A percentile compares a stretch with the other conserved stretches of the same genome.
Conservation (phyloP, 2,888 invertebrate genomes). For the Cephus pygmeus region DNA sequence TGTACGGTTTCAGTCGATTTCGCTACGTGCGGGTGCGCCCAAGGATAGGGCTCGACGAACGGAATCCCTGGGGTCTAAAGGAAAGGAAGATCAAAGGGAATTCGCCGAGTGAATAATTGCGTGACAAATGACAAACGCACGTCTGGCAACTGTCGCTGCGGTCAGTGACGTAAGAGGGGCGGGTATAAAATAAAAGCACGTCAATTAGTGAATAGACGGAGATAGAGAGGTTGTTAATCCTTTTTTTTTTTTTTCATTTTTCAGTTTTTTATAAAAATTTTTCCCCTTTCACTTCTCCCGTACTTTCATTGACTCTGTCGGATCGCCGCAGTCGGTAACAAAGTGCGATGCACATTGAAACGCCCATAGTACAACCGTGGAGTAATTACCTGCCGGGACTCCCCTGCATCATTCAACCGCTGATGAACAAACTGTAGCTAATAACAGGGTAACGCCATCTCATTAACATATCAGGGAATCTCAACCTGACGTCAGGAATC, state of each 20-base stretch:
- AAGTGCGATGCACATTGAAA: background rate
- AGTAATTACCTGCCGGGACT: constrained; percentile 19
- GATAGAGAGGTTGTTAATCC: no score
- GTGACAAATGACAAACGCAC: background rate
- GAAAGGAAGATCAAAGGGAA: background rate
- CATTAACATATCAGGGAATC: constrained; percentile 18
- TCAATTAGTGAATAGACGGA: background rate
- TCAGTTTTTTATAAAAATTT: no score
- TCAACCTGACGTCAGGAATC: constrained; percentile 7
- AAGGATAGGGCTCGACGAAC: background rate
- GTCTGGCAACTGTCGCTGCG: background rate
- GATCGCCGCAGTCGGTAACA: background rate
- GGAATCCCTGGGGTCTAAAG: background rate
- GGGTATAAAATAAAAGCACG: background rate
- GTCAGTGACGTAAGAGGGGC: background rate
- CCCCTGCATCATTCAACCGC: constrained; percentile 19
- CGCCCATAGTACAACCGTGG: background rate
- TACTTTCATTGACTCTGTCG: background rate
- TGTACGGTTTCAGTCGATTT: background rate
- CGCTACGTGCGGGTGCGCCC: background rate
- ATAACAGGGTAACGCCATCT: constrained; percentile 20
- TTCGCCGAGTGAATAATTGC: background rate
- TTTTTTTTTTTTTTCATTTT: no score
- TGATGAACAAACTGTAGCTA: constrained; percentile 19
- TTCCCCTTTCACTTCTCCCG: background rate